Conservation (phyloP, 2,888 invertebrate species). For the Netelia virgata region DNA sequence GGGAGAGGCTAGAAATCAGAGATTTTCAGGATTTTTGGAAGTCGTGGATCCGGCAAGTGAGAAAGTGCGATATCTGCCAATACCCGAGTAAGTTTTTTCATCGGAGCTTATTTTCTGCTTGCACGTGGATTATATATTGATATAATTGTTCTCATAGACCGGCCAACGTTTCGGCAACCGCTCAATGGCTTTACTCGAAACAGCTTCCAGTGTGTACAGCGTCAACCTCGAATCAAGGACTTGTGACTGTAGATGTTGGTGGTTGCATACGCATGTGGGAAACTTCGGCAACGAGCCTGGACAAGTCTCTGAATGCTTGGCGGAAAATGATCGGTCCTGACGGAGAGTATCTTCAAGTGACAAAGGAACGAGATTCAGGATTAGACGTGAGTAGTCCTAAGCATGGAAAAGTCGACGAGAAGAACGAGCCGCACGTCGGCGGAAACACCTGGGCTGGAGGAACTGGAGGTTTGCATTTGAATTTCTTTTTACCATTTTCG, state of each 20-base stretch:
- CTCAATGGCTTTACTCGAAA: conserved; percentile 85
- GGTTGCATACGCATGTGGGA: conserved; percentile 87
- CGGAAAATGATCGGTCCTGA: conserved; percentile 80
- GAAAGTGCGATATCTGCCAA: conserved; percentile 86
- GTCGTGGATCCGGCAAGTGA: conserved; percentile 85
- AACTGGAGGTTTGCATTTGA: conserved; percentile 89
- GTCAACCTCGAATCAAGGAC: conserved; percentile 84
- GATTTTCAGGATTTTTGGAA: conserved; percentile 85
- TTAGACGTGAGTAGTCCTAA: conserved; percentile 92
- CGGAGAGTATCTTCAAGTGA: conserved; percentile 89
- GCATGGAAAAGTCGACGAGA: conserved; percentile 96
- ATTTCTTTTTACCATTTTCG: neutral
- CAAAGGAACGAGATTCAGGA: conserved; percentile 89
- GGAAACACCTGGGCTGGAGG: conserved; percentile 99
- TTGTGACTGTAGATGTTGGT: conserved; percentile 87
- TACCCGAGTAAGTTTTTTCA: conserved; percentile 84
- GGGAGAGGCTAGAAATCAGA: conserved; percentile 66
- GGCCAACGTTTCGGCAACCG: conserved; percentile 81
- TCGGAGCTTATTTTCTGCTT: neutral
- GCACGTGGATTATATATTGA: neutral
- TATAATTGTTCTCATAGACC: conserved; percentile 73
- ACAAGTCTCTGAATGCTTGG: conserved; percentile 85
- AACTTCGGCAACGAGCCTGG: conserved; percentile 84
- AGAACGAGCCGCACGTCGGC: conserved; percentile 97
- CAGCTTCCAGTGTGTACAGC: conserved; percentile 85